phyloP scores from a whole-genome alignment of 2,113 vertebrate genomes.

The pig (Sus scrofa) region DNA sequence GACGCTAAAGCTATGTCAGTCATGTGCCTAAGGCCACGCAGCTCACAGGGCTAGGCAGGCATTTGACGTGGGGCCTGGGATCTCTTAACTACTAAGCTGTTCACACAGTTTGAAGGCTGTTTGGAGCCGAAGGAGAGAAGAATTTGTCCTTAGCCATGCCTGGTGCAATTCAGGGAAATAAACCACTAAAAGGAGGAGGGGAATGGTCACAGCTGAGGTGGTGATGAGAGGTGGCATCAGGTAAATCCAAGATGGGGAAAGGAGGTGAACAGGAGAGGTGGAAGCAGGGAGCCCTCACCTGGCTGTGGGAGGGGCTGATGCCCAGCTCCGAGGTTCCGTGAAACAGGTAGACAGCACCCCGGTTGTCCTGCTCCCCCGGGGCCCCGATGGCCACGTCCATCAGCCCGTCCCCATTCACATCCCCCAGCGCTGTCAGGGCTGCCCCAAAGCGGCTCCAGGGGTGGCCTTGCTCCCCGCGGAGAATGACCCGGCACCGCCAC shows the following conservation, averaged over 20 bases:
- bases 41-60: neutral
- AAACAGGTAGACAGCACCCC: conserved; percentile 91
- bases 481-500: conserved; percentile 66
- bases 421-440: conserved; percentile 87
- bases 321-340: conserved; percentile 80
- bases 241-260: rapidly evolving
- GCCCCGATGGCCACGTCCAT: conserved; percentile 92
- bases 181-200: neutral
- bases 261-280: too few species aligned
- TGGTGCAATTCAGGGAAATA: neutral
- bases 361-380: conserved; percentile 89
- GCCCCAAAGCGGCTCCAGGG: conserved; percentile 89
- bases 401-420: conserved; percentile 90
- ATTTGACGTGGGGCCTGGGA: neutral
- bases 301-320: conserved; percentile 82
- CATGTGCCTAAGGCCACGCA: neutral
- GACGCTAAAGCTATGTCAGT: neutral
- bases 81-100: neutral
- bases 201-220: too few species aligned
- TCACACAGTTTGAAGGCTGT: neutral
- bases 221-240: too few species aligned
- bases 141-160: neutral
- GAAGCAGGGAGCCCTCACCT: conserved; percentile 81
- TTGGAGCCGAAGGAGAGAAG: neutral
- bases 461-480: conserved; percentile 78